Evolutionary conservation across 2,113 vertebrate species (phyloP).

Genomic region (Grallaria varia): DNA sequence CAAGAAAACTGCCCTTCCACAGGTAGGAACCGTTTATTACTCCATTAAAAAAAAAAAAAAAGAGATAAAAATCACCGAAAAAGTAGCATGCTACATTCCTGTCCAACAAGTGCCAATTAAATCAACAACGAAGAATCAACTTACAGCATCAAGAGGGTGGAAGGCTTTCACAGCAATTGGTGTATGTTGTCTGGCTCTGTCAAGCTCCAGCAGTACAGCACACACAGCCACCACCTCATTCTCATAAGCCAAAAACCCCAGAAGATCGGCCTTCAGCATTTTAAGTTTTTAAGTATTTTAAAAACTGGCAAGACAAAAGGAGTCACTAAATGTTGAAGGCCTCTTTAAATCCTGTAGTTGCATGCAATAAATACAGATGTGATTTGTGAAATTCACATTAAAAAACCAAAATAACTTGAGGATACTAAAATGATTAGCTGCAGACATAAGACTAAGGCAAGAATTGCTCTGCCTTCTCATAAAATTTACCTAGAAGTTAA

Average conservation of each 20-base stretch:
- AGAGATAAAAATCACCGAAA: not conserved
- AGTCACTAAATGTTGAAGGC: not conserved
- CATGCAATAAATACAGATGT: accelerated
- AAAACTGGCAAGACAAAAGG: not conserved
- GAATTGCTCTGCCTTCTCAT: not conserved
- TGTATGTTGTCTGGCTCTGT: not conserved
- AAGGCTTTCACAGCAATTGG: not conserved
- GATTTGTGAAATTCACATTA: not conserved
- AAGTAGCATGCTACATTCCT: not conserved
- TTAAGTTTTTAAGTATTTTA: not conserved
- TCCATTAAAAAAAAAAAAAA: no score
- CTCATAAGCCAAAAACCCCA: not conserved
- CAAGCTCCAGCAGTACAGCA: not conserved
- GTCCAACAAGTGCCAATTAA: not conserved
- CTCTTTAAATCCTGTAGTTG: not conserved
- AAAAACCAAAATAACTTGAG: not conserved
- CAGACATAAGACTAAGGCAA: not conserved
- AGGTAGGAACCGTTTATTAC: not conserved
- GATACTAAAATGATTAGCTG: not conserved
- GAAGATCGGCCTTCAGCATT: not conserved
- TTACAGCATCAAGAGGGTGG: not conserved
- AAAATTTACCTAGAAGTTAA: not conserved
- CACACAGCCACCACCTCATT: not conserved
- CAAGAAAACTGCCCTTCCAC: not conserved
- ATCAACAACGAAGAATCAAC: not conserved